Evolutionary conservation across 1,140 invertebrate genomes (phyloP), one percentile per base, ranked within the genome.

Genomic region (Brachionus calyciflorus): DNA sequence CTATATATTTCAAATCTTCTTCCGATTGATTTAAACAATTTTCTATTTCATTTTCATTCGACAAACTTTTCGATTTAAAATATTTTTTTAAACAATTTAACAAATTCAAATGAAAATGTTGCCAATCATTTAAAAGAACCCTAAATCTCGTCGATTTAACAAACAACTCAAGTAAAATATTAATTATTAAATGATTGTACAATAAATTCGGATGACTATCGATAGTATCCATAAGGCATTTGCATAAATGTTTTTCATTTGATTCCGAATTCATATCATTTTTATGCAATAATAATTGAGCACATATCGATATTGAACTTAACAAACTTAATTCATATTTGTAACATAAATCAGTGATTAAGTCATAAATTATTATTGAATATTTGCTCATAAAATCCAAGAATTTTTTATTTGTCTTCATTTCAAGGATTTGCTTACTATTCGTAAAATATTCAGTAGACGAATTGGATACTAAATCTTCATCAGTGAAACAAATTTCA

Each of bases 41-140:
- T n/a, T n/a, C n/a, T n/a, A n/a, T n/a, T n/a, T n/a, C n/a, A n/a
- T n/a, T n/a, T 63, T 37, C 28, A 63, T 17, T 37, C 57, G 30
- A 33, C n/a, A n/a, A n/a, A n/a, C n/a, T n/a, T 37, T 37, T 30
- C 30, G 6, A 60, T 21, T 44, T 21, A 65, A 65, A 65, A 26
- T 19, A 44, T 1, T 12, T 21, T 26, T 65, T 65, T 1, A 65
- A 65, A 65, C 37, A 30, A 41, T 44, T 65, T 37, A 65, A 65
- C 24, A 65, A 14, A 44, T 41, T 41, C 24, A 65, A 41, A 28
- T 65, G 60, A 65, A 65, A 65, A 44, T 65, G 60, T 44, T 65
- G 60, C 26, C 60, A 65, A 4, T 65, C 60, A 26, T 65, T 65
- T 65, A 65, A 41, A 65, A 21, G 9, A 65, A 17, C 44, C 24